Evolutionary conservation across 2,888 invertebrate species (phyloP), one percentile per base, ranked within the genome.

Genomic region (Aphidius colemani): DNA sequence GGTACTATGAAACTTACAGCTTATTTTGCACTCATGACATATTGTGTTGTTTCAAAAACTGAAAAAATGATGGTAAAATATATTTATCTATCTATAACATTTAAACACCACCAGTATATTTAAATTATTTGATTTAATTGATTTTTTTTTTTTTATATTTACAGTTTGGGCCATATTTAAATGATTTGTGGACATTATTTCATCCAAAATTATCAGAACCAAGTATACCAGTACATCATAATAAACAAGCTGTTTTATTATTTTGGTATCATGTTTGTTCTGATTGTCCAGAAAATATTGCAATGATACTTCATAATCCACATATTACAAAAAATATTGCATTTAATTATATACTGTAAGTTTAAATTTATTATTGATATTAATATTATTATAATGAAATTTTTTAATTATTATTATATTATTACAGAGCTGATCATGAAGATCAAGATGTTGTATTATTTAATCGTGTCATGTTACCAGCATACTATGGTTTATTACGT

Each of bases 141-240:
- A 30, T 30, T 30, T 30, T 30, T 30, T 30, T 18, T 30, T 30
- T 30, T 30, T 30, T 30, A 5, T 30, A 30, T 30, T 30, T 30
- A 30, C 5, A 30, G 30, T 95, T 96, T 83, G 93, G 95, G n/a
- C 92, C 91, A 72, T 94, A 93, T 83, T 92, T 96, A 85, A 87
- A 90, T 74, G 94, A 96, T 76, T 84, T 97, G 49, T 97, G 96
- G 96, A 93, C 95, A 72, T 84, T 97, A 63, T 97, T 96, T 83
- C 96, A 96, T 85, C 96, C 96, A 2, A 93, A 94, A 74, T 86
- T 96, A 68, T 94, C 95, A 8, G 96, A 97, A 84, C 96, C 96
- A 1, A 93, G 95, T 61, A 95, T 96, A 72, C 93, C 96, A 30
- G 94, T 96, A 62, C 95, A 96, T 84, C 95, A 96, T 78, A 96